These are phyloP conservation scores for Xanthostigma xanthostigma DNA, from an alignment of 2,888 invertebrate species.

Conservation along the genomic window DNA sequence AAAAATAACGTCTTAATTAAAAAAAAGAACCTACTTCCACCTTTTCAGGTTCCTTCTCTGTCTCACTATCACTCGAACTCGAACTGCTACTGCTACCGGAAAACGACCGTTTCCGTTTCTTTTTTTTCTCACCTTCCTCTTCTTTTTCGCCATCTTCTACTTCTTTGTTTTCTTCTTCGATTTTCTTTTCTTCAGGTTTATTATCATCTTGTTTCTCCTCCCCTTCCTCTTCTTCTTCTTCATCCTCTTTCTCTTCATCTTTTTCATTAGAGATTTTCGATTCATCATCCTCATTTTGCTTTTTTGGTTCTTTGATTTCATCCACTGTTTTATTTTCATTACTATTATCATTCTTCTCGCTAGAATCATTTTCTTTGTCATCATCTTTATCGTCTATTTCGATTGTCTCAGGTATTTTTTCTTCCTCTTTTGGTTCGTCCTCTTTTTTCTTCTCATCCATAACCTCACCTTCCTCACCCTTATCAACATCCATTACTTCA, in stretches of 20 bases:
- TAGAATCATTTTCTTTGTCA: constrained; percentile 7
- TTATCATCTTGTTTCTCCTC: constrained; percentile 6
- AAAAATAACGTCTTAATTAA: not conserved
- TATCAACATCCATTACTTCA: constrained; percentile 12
- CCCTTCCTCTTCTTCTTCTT: constrained; percentile 8
- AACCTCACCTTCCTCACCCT: constrained; percentile 21
- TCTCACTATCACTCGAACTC: constrained; percentile 34
- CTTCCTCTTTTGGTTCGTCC: constrained; percentile 24
- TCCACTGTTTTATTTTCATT: constrained; percentile 11
- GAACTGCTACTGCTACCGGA: constrained; percentile 36
- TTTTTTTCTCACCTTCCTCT: constrained; percentile 13
- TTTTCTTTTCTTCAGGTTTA: constrained; percentile 11
- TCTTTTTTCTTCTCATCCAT: constrained; percentile 32
- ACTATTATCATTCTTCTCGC: constrained; percentile 8
- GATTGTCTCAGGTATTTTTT: constrained; percentile 27
- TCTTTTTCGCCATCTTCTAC: constrained; percentile 8
- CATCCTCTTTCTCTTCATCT: constrained; percentile 11
- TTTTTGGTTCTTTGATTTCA: not conserved
- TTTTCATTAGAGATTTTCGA: constrained; percentile 8
- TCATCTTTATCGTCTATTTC: constrained; percentile 16
- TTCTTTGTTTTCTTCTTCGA: constrained; percentile 6
- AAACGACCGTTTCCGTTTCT: constrained; percentile 32
- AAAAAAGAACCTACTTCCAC: constrained; percentile 11
- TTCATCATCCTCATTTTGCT: constrained; percentile 4
- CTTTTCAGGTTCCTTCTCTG: constrained; percentile 20